Conservation (phyloP, 2,113 vertebrate genomes). For the Catharus bicknelli region DNA sequence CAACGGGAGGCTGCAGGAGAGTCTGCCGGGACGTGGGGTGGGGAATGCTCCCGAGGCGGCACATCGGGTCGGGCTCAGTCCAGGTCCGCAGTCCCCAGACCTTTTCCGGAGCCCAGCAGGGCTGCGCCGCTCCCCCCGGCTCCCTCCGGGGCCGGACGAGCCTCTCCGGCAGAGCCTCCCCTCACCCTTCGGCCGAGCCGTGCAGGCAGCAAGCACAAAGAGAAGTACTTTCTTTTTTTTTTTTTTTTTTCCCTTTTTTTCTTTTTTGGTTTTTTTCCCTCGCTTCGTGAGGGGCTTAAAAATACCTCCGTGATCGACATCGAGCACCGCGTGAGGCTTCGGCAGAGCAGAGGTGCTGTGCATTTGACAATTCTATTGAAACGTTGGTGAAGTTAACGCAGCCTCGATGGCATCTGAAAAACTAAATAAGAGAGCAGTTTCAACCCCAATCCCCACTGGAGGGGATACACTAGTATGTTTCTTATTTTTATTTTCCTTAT, state of each 20-base stretch:
- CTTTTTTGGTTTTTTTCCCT: background rate
- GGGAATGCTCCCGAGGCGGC: accelerated
- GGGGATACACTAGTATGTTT: conserved; percentile 62
- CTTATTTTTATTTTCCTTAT: conserved; percentile 72
- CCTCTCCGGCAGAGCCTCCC: background rate
- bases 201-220: background rate
- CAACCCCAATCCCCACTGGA: conserved; percentile 10
- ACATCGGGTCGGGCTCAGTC: accelerated
- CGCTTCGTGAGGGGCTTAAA: background rate
- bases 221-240: background rate
- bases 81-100: accelerated
- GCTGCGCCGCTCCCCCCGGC: accelerated
- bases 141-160: accelerated
- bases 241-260: background rate
- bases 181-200: too few relatives aligned
- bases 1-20: background rate
- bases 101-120: accelerated
- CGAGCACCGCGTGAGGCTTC: background rate
- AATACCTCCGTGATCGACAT: background rate
- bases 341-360: background rate
- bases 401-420: conserved; percentile 37
- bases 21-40: background rate
- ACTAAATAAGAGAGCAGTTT: background rate
- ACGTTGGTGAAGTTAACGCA: background rate
- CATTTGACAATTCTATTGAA: background rate